Evolutionary conservation across 2,797 vertebrate species (phyloP).

Genomic region (Cryptoblepharus egeriae): DNA sequence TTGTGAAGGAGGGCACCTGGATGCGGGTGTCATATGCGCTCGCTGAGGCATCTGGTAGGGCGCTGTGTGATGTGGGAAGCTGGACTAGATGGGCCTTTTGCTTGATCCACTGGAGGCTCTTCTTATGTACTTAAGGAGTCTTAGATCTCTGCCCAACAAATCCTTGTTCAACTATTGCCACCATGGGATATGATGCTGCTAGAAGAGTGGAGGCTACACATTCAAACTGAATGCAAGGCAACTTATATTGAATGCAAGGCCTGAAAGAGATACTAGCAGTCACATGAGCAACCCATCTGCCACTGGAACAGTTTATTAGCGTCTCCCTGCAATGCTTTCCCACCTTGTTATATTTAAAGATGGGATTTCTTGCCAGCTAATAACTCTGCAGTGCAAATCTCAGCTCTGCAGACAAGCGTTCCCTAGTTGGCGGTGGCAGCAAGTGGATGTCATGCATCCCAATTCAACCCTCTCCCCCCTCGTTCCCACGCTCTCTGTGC

Average conservation of each 20-base stretch:
- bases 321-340: not conserved
- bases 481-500: accelerated
- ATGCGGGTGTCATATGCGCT: too few relatives aligned
- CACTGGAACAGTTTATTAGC: not conserved
- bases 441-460: accelerated
- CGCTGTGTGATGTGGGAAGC: too few relatives aligned
- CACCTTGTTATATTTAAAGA: not conserved
- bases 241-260: not conserved
- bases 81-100: too few relatives aligned
- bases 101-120: too few relatives aligned
- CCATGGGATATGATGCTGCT: not conserved
- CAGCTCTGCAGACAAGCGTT: not conserved
- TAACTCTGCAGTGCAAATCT: not conserved
- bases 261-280: slow-evolving; percentile 14
- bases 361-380: not conserved
- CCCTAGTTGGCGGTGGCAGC: not conserved
- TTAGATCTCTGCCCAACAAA: too few relatives aligned
- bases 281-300: not conserved
- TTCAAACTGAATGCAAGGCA: not conserved
- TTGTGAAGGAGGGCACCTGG: too few relatives aligned
- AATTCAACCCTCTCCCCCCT: not conserved
- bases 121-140: too few relatives aligned
- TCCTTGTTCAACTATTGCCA: not conserved
- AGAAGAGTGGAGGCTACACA: too few relatives aligned
- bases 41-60: too few relatives aligned